A percentile compares a stretch with the other conserved stretches of the same genome.
phyloP scores from a whole-genome alignment of 1,140 invertebrate species.

The Sipha flava region DNA sequence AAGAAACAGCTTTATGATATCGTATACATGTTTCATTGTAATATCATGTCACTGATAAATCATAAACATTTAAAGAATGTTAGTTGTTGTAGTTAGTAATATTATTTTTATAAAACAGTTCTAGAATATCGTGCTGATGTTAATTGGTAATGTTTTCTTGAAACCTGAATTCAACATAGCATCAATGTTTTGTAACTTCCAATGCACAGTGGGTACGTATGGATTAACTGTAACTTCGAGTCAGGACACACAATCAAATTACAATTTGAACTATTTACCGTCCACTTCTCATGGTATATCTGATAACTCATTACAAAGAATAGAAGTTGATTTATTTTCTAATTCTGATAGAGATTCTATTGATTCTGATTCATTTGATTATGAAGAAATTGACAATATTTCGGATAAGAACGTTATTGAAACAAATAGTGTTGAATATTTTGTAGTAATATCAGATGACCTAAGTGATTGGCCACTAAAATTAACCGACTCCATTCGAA shows the following conservation, averaged over 20 bases:
- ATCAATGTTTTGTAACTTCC: too few relatives aligned
- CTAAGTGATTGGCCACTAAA: background rate
- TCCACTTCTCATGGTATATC: background rate
- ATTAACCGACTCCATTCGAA: background rate
- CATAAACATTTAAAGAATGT: too few relatives aligned
- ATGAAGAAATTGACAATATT: background rate
- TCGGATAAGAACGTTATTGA: background rate
- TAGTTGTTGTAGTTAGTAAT: too few relatives aligned
- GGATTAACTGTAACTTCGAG: background rate
- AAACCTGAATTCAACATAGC: too few relatives aligned
- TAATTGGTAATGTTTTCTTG: too few relatives aligned
- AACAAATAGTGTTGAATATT: background rate
- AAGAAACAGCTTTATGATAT: too few relatives aligned
- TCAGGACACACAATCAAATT: background rate
- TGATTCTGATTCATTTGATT: background rate
- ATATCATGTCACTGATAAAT: too few relatives aligned
- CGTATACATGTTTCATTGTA: too few relatives aligned
- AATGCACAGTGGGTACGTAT: too few relatives aligned
- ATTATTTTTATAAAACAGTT: too few relatives aligned
- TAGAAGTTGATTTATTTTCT: background rate
- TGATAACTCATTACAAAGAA: background rate
- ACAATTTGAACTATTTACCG: background rate
- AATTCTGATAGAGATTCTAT: background rate
- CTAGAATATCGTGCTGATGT: too few relatives aligned
- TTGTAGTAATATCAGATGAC: background rate